Conservation (phyloP, 1,140 invertebrate genomes). For the Acyrthosiphon pisum region DNA sequence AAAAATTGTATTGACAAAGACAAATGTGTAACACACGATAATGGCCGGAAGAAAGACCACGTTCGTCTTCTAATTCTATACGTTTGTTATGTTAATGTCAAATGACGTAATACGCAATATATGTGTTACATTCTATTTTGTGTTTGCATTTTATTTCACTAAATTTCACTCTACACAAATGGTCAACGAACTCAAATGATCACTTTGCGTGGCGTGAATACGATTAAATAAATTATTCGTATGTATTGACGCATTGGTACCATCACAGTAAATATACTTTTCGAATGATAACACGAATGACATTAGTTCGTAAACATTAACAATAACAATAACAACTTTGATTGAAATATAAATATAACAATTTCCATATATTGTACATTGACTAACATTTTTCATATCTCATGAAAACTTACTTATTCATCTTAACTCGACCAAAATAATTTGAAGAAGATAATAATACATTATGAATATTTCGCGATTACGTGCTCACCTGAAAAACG, state of each 20-base stretch:
- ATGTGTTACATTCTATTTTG: neutral
- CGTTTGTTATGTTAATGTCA: constrained; percentile 34
- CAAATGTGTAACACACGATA: neutral
- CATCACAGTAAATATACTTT: neutral
- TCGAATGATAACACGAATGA: neutral
- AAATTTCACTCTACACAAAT: neutral
- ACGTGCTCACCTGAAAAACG: neutral
- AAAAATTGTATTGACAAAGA: neutral
- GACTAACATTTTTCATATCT: neutral
- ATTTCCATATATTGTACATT: constrained; percentile 6
- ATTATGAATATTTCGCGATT: neutral
- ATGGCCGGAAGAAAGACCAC: constrained; percentile 10
- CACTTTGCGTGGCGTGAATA: neutral
- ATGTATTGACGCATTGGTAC: neutral
- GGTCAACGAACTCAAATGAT: neutral
- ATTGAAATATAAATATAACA: neutral
- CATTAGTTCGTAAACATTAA: neutral
- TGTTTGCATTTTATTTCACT: neutral
- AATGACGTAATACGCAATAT: constrained; percentile 23
- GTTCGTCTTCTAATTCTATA: neutral
- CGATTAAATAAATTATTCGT: neutral
- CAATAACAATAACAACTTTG: neutral
- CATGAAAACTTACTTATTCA: constrained; percentile 11
- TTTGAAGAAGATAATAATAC: neutral
- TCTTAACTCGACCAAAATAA: neutral